Evolutionary conservation across 2,888 invertebrate species (phyloP).

Genomic region (Coelogynopora nodosa): DNA sequence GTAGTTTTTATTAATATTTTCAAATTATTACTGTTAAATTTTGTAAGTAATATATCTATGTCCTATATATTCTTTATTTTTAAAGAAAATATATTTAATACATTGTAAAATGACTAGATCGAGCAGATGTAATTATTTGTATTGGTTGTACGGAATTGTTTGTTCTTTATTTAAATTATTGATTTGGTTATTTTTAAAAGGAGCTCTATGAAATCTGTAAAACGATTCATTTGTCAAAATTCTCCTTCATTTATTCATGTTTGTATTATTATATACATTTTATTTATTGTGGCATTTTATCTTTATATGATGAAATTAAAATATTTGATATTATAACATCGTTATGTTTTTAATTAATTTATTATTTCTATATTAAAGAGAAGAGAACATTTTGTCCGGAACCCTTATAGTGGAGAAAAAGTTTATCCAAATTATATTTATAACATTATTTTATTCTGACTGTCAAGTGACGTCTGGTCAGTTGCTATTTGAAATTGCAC

Average conservation of each 20-base stretch:
- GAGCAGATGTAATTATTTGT: not conserved
- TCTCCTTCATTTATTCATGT: slow-evolving; percentile 4
- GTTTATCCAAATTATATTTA: too few relatives aligned
- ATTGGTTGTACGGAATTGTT: not conserved
- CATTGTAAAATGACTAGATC: not conserved
- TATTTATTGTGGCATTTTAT: slow-evolving; percentile 31
- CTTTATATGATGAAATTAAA: not conserved
- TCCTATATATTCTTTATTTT: not conserved
- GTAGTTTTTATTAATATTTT: not conserved
- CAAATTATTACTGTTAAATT: not conserved
- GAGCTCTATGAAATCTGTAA: not conserved
- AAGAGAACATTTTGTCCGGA: too few relatives aligned
- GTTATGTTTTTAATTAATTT: too few relatives aligned
- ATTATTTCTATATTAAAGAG: too few relatives aligned
- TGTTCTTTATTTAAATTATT: not conserved
- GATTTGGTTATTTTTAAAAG: slow-evolving; percentile 4
- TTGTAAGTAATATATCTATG: not conserved
- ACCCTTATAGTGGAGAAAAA: too few relatives aligned
- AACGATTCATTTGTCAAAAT: not conserved
- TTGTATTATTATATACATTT: not conserved
- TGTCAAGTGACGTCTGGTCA: too few relatives aligned
- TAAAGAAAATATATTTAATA: not conserved
- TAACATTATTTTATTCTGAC: too few relatives aligned
- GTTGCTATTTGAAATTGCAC: too few relatives aligned
- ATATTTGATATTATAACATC: not conserved